A percentile compares a stretch with the other conserved stretches of the same genome.
phyloP scores from a whole-genome alignment of 2,888 invertebrate genomes.

The Acronicta psi region DNA sequence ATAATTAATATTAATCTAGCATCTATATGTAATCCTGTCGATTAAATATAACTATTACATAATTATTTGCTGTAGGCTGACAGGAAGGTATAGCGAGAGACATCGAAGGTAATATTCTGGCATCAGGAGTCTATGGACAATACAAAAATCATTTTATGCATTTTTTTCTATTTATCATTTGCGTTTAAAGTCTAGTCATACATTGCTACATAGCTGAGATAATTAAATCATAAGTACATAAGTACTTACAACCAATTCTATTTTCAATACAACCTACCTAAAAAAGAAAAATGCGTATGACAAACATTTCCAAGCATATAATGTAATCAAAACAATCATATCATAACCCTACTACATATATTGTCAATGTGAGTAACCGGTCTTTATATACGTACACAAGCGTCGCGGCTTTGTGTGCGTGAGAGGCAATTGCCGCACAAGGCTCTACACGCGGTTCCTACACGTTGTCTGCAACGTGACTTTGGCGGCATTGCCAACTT shows the following conservation, averaged over 20 bases:
- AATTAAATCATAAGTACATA: background rate
- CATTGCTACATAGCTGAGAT: background rate
- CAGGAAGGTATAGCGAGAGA: slow-evolving; percentile 70
- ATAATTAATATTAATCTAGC: slow-evolving; percentile 49
- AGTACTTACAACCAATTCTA: slow-evolving; percentile 8
- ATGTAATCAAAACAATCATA: slow-evolving; percentile 37
- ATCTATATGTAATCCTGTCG: slow-evolving; percentile 53
- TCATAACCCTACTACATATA: slow-evolving; percentile 8
- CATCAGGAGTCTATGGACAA: slow-evolving; percentile 80
- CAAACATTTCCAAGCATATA: slow-evolving; percentile 9
- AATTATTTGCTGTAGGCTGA: slow-evolving; percentile 72
- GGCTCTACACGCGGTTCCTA: slow-evolving; percentile 74
- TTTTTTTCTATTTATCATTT: slow-evolving; percentile 19
- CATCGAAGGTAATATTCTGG: slow-evolving; percentile 73
- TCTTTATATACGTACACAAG: slow-evolving; percentile 11
- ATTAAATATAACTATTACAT: slow-evolving; percentile 70
- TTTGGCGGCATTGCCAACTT: slow-evolving; percentile 73
- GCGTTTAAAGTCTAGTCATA: slow-evolving; percentile 12
- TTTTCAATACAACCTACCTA: slow-evolving; percentile 5
- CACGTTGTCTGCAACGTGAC: slow-evolving; percentile 87
- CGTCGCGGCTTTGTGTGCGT: slow-evolving; percentile 59
- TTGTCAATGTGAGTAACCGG: slow-evolving; percentile 31
- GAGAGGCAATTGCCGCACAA: slow-evolving; percentile 65
- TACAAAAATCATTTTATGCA: slow-evolving; percentile 67
- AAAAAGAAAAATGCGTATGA: slow-evolving; percentile 12